Evolutionary conservation across 1,140 invertebrate species (phyloP).

Genomic region (Campoletis sonorensis): DNA sequence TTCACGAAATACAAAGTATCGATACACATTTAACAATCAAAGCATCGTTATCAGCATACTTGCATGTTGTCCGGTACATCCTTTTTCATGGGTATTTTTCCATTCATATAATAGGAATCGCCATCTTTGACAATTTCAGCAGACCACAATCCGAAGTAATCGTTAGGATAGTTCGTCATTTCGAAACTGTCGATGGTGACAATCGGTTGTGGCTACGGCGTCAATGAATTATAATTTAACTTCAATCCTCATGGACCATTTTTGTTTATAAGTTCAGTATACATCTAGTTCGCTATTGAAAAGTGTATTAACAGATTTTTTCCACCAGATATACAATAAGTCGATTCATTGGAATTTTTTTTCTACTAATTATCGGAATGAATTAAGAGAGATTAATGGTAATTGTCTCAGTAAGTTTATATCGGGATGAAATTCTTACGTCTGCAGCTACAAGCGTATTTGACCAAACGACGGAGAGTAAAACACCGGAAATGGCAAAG

Average conservation of each 20-base stretch:
- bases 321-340: too few species aligned
- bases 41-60: neutral
- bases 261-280: too few species aligned
- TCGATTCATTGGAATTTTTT: too few species aligned
- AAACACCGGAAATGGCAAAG: neutral
- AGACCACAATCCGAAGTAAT: neutral
- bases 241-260: too few species aligned
- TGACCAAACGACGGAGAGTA: neutral
- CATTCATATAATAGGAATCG: neutral
- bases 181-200: neutral
- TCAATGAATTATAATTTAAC: neutral
- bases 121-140: neutral
- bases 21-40: neutral
- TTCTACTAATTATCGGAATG: too few species aligned
- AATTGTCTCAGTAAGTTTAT: neutral
- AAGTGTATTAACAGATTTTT: too few species aligned
- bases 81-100: conserved; percentile 8
- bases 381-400: too few species aligned
- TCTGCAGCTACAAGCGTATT: neutral
- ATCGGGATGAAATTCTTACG: neutral
- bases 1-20: too few species aligned
- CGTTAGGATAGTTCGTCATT: neutral
- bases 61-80: neutral
- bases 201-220: neutral
- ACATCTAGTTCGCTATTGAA: too few species aligned